phyloP scores from a whole-genome alignment of 2,113 vertebrate species.

The Forbesichthys agassizii region DNA sequence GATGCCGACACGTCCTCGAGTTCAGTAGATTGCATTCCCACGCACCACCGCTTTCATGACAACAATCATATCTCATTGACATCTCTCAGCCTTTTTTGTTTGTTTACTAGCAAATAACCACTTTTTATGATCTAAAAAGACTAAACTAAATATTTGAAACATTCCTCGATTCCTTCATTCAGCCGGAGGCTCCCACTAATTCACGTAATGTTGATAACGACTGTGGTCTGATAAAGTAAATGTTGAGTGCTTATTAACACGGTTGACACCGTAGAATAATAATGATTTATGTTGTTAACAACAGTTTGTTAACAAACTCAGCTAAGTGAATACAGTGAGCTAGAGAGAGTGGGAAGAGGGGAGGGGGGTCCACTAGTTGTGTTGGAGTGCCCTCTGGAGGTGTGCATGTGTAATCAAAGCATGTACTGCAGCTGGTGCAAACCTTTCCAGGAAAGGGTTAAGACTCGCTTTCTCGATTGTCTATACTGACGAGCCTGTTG shows the following conservation, averaged over 20 bases:
- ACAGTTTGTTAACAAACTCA: too few species aligned
- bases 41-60: not conserved
- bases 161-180: not conserved
- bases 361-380: too few species aligned
- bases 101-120: too few species aligned
- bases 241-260: not conserved
- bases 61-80: not conserved
- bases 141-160: too few species aligned
- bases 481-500: slow-evolving; percentile 50
- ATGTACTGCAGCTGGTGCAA: too few species aligned
- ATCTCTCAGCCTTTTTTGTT: not conserved
- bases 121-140: too few species aligned
- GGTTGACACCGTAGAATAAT: not conserved
- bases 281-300: too few species aligned
- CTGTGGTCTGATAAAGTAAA: not conserved
- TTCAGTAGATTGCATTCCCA: not conserved
- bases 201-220: not conserved
- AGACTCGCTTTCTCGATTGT: slow-evolving; percentile 61
- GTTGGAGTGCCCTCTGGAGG: too few species aligned
- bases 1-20: too few species aligned
- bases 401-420: too few species aligned
- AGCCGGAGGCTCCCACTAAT: not conserved
- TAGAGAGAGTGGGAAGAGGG: too few species aligned
- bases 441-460: slow-evolving; percentile 71
- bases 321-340: too few species aligned